Evolutionary conservation across 2,888 invertebrate genomes (phyloP).

Genomic region (Chloroclysta siterata): DNA sequence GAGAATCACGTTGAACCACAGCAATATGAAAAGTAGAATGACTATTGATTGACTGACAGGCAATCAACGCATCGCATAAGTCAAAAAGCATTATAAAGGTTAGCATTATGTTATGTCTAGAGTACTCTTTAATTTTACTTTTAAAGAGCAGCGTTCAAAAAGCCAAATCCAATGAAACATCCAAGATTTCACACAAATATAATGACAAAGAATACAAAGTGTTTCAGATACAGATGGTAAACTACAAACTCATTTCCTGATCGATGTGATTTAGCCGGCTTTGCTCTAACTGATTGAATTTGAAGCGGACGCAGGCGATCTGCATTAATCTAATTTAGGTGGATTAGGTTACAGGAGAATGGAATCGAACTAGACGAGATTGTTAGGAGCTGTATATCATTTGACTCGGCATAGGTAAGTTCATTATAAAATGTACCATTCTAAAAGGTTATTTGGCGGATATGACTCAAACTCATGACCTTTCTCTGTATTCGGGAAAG

Average conservation of each 20-base stretch:
- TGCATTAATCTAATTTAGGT: constrained; percentile 37
- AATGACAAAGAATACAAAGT: background rate
- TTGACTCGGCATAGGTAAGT: background rate
- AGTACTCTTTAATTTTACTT: too few relatives aligned
- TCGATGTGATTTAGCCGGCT: constrained; percentile 23
- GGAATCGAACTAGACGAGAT: constrained; percentile 4
- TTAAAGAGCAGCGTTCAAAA: too few relatives aligned
- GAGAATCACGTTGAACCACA: too few relatives aligned
- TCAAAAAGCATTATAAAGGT: too few relatives aligned
- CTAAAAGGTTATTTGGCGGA: too few relatives aligned
- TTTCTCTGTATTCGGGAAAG: too few relatives aligned
- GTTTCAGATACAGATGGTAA: constrained; percentile 2
- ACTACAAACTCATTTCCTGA: constrained; percentile 19
- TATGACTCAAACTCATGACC: too few relatives aligned
- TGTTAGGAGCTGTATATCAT: background rate
- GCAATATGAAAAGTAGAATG: too few relatives aligned
- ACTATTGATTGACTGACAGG: too few relatives aligned
- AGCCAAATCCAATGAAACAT: too few relatives aligned
- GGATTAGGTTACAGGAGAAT: constrained; percentile 20
- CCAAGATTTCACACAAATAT: background rate
- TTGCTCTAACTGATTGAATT: constrained; percentile 37
- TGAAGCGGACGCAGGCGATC: constrained; percentile 31
- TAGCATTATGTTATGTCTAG: too few relatives aligned
- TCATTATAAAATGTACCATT: background rate
- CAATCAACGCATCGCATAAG: too few relatives aligned